phyloP scores from a whole-genome alignment of 1,140 invertebrate species.

The Brachionus koreanus region DNA sequence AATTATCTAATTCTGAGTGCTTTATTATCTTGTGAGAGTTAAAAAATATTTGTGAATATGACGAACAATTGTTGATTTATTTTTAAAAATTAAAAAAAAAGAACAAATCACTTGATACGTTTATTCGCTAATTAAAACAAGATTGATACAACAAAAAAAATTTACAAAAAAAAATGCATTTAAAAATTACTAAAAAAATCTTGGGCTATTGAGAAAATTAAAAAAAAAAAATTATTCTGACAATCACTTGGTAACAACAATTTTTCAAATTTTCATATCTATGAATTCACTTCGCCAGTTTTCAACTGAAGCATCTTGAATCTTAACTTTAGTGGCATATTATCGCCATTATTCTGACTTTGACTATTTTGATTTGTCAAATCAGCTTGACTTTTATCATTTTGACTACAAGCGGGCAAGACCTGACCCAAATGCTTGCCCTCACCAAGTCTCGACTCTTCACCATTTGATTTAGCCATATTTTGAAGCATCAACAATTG shows the following conservation, averaged over 20 bases:
- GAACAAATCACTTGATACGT: background rate
- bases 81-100: background rate
- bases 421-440: background rate
- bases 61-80: too few species aligned
- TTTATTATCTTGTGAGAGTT: too few species aligned
- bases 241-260: constrained; percentile 19
- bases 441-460: background rate
- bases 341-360: constrained; percentile 38
- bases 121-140: constrained; percentile 31
- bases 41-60: too few species aligned
- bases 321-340: constrained; percentile 41
- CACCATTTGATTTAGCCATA: background rate
- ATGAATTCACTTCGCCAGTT: constrained; percentile 41
- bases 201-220: background rate
- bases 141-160: constrained; percentile 34
- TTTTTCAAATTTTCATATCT: background rate
- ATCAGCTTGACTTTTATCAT: background rate
- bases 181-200: constrained; percentile 35
- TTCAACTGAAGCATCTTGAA: constrained; percentile 43
- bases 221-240: background rate
- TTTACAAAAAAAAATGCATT: background rate
- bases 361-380: background rate
- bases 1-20: too few species aligned
- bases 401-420: background rate
- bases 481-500: constrained; percentile 6